phyloP scores from a whole-genome alignment of 2,113 vertebrate genomes.

The Neogale vison region DNA sequence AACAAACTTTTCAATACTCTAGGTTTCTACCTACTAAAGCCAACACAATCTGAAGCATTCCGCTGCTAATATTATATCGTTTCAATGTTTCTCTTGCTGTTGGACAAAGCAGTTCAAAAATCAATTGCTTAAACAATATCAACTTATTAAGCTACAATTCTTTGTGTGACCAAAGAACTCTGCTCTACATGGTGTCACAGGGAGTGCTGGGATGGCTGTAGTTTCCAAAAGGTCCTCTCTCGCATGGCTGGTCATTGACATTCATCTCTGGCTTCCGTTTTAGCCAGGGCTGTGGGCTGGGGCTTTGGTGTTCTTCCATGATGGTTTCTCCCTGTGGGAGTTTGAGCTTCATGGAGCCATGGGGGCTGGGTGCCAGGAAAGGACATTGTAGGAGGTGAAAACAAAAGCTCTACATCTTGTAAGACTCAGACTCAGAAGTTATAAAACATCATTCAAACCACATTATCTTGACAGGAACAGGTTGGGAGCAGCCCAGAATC shows the following conservation, averaged over 20 bases:
- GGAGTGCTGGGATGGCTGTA: too few relatives aligned
- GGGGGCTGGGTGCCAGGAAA: neutral
- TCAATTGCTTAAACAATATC: neutral
- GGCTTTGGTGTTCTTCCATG: rapidly evolving
- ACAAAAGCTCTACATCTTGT: neutral
- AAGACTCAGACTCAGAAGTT: neutral
- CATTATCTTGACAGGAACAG: too few relatives aligned
- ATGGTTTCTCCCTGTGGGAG: neutral
- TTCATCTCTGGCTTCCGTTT: neutral
- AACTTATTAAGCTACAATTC: neutral
- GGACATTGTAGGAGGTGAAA: too few relatives aligned
- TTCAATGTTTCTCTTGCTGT: neutral
- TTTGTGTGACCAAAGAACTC: neutral
- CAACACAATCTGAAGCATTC: neutral
- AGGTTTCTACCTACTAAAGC: neutral
- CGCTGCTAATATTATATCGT: neutral
- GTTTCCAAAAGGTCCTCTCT: neutral
- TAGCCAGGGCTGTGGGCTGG: too few relatives aligned
- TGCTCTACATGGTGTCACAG: neutral
- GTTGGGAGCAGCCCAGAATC: neutral
- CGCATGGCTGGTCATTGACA: rapidly evolving
- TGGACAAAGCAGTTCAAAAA: neutral
- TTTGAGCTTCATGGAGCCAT: rapidly evolving
- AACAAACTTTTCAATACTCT: neutral
- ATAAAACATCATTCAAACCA: neutral